A percentile compares a stretch with the other conserved stretches of the same genome.
phyloP scores from a whole-genome alignment of 2,113 vertebrate genomes.

The Hippocampus comes region DNA sequence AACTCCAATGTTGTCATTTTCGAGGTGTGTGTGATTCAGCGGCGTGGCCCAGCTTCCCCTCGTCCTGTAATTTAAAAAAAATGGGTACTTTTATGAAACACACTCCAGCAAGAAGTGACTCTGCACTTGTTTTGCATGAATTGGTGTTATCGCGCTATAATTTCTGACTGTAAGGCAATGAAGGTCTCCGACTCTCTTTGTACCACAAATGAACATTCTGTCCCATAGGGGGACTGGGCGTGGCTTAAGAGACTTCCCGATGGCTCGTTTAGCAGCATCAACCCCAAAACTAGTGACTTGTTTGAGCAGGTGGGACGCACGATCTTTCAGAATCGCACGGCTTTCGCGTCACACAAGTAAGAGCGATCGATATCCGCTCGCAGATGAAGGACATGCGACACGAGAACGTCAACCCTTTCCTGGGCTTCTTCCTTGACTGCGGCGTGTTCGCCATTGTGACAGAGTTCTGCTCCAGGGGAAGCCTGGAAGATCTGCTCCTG shows the following conservation, averaged over 20 bases:
- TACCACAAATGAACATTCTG: not conserved
- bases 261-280: conserved; percentile 66
- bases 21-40: conserved; percentile 56
- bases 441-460: conserved; percentile 77
- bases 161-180: not conserved
- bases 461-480: conserved; percentile 77
- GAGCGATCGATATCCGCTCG: not conserved
- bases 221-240: conserved; percentile 74
- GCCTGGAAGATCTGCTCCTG: conserved; percentile 74
- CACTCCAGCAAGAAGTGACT: too few relatives aligned
- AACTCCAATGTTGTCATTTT: conserved; percentile 77
- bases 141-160: too few relatives aligned
- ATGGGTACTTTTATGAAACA: not conserved
- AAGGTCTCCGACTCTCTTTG: not conserved
- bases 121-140: too few relatives aligned
- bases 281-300: conserved; percentile 63
- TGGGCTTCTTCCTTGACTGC: conserved; percentile 78
- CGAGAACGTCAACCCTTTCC: conserved; percentile 77
- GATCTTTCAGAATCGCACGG: not conserved
- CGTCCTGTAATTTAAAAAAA: too few relatives aligned
- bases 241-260: conserved; percentile 77
- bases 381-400: conserved; percentile 81
- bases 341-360: not conserved
- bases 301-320: conserved; percentile 68
- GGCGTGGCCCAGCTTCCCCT: too few relatives aligned